Percentiles rank a stretch among this genome's conserved stretches.
Evolutionary conservation across 2,888 invertebrate genomes (phyloP).

Genomic region (Pristionchus maxplancki): DNA sequence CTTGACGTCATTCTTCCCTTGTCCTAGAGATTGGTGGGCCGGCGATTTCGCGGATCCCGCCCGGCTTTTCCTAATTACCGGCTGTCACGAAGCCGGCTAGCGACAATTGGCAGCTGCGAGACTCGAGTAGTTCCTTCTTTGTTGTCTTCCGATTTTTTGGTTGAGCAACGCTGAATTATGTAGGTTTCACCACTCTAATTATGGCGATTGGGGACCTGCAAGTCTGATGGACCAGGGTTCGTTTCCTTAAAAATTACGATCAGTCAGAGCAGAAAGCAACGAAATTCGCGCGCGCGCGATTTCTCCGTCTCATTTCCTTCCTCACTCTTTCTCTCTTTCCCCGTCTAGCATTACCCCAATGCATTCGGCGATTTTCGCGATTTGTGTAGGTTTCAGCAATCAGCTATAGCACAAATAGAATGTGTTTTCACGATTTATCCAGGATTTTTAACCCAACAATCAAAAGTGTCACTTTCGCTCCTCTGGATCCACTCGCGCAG

Average conservation of each 20-base stretch:
- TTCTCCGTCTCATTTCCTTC: background rate
- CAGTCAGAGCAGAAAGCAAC: background rate
- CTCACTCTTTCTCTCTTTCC: background rate
- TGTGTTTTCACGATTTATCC: background rate
- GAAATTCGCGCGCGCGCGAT: background rate
- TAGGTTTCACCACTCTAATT: background rate
- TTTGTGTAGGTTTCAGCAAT: background rate
- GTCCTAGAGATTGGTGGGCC: background rate
- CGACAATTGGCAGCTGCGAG: background rate
- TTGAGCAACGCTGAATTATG: background rate
- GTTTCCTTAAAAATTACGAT: background rate
- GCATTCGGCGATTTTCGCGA: background rate
- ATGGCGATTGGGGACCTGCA: background rate
- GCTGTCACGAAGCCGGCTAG: background rate
- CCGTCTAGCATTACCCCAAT: background rate
- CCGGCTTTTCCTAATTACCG: background rate
- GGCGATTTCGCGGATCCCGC: background rate
- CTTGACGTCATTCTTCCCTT: background rate
- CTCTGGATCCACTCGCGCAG: no score
- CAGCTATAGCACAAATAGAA: background rate
- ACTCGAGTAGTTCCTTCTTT: background rate
- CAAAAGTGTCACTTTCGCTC: background rate
- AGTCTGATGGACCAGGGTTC: background rate
- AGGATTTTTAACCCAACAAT: background rate
- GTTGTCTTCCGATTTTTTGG: background rate